A percentile compares a stretch with the other conserved stretches of the same genome.
phyloP scores from a whole-genome alignment of 2,888 invertebrate species.

The Unio delphinus region DNA sequence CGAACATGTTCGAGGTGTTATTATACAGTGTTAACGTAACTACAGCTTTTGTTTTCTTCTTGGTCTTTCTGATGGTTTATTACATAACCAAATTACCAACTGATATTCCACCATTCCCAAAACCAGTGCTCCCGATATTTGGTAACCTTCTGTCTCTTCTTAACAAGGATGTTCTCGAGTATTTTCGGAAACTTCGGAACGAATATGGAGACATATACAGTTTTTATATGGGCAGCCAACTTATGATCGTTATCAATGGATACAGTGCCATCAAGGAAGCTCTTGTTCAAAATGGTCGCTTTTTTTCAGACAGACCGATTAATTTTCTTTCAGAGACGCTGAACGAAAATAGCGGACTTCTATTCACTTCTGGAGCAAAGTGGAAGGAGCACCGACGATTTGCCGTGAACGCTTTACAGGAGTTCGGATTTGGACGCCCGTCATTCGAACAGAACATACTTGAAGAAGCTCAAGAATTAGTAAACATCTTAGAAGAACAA shows the following conservation, averaged over 20 bases:
- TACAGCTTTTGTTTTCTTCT: too few species aligned
- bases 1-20: too few species aligned
- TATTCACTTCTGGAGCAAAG: slow-evolving; percentile 13
- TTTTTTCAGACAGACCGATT: slow-evolving; percentile 15
- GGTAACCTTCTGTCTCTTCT: slow-evolving; percentile 15
- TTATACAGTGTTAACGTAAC: too few species aligned
- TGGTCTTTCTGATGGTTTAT: too few species aligned
- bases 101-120: slow-evolving; percentile 19
- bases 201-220: slow-evolving; percentile 22
- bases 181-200: slow-evolving; percentile 7
- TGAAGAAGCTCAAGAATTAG: slow-evolving; percentile 14
- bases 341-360: slow-evolving; percentile 3
- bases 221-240: slow-evolving; percentile 14
- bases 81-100: not conserved
- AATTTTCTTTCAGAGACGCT: slow-evolving; percentile 1
- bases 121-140: slow-evolving; percentile 13
- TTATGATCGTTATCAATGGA: slow-evolving; percentile 18
- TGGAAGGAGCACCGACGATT: slow-evolving; percentile 28
- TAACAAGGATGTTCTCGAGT: slow-evolving; percentile 3
- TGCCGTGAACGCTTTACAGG: slow-evolving; percentile 11
- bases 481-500: too few species aligned
- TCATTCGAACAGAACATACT: slow-evolving; percentile 16
- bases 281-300: slow-evolving; percentile 1
- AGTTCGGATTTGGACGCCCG: slow-evolving; percentile 21
- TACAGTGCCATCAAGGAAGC: slow-evolving; percentile 14